Base-by-base conservation (phyloP, 2,113 vertebrate genomes). In the Nesogale talazaci region DNA sequence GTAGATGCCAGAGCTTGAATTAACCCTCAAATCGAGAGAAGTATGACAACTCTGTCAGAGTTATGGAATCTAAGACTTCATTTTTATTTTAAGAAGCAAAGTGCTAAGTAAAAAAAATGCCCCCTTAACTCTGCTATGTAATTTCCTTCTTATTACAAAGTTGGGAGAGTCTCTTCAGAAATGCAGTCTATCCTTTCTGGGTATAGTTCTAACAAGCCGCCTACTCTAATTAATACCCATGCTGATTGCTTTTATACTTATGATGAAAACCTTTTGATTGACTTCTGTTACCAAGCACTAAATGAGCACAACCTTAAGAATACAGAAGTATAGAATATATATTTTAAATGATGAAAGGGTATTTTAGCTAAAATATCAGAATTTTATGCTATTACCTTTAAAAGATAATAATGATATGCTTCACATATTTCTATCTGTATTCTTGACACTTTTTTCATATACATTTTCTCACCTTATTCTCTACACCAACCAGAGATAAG, bases 391-490 rank as follows among this genome's bases (percentile, higher is more conserved):
- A 23, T 83, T 88, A 76, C n/a, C 82, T 95, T 91, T 72, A 46
- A 94, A 67, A 79, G 77, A 74, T 74, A 86, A 46, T 16, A 89
- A 74, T 63, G 78, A 82, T 67, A 81, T n/a, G 42, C 82, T 89
- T 83, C 10, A 46, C 38, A 3, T 42, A 52, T 84, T 93, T 90
- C 94, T 92, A 69, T 84, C 84, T 93, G 23, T 75, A 22, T 87
- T 90, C 82, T 78, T 94, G 65, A 90, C 76, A 76, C 15, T 86
- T 10, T 65, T 65, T 94, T 94, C 75, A 83, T 40, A 86, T 93
- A 31, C 89, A 59, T 96, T 87, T 72, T 90, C 38, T 90, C 83
- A 91, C 57, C 12, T 94, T 84, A 79, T 82, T 94, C 31, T 83
- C 83, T 89, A 85, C 69, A 83, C 56, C 40, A 57, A 72, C n/a